phyloP scores from a whole-genome alignment of 2,888 invertebrate species.

The Catocala nupta region DNA sequence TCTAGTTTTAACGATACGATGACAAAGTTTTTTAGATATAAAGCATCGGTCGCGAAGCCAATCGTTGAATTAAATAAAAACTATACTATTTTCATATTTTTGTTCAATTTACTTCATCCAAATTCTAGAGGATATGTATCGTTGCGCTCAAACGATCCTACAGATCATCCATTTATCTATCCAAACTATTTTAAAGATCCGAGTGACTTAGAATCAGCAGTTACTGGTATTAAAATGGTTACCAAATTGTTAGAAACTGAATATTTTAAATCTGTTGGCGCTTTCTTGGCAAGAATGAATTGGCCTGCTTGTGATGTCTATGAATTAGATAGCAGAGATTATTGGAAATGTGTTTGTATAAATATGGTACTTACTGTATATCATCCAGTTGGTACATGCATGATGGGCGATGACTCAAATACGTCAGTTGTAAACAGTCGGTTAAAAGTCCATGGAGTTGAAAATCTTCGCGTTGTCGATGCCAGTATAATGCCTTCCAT shows the following conservation, averaged over 20 bases:
- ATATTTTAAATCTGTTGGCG: conserved; percentile 26
- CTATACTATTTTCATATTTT: conserved; percentile 63
- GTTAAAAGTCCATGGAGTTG: conserved; percentile 89
- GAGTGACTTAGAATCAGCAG: conserved; percentile 78
- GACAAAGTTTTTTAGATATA: conserved; percentile 42
- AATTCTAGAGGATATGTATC: conserved; percentile 85
- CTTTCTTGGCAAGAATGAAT: conserved; percentile 56
- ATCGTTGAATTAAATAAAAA: conserved; percentile 59
- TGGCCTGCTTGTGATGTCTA: conserved; percentile 59
- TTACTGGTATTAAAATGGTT: conserved; percentile 62
- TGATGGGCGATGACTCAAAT: conserved; percentile 82
- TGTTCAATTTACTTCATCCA: conserved; percentile 78
- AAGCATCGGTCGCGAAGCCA: conserved; percentile 53
- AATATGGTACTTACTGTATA: conserved; percentile 86
- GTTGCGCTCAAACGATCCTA: conserved; percentile 86
- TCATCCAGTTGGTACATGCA: conserved; percentile 90
- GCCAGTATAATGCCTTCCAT: conserved; percentile 93
- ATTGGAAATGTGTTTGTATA: conserved; percentile 70
- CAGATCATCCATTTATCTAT: conserved; percentile 67
- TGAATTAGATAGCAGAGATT: conserved; percentile 56
- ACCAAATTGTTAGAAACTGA: conserved; percentile 55
- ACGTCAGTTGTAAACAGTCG: conserved; percentile 83
- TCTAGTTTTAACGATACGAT: conserved; percentile 8
- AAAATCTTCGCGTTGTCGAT: conserved; percentile 90
- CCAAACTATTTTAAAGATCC: conserved; percentile 84